Percentiles rank a stretch among this genome's conserved stretches.
Conservation (phyloP, 2,888 invertebrate genomes). For the Andrena chrysosceles region DNA sequence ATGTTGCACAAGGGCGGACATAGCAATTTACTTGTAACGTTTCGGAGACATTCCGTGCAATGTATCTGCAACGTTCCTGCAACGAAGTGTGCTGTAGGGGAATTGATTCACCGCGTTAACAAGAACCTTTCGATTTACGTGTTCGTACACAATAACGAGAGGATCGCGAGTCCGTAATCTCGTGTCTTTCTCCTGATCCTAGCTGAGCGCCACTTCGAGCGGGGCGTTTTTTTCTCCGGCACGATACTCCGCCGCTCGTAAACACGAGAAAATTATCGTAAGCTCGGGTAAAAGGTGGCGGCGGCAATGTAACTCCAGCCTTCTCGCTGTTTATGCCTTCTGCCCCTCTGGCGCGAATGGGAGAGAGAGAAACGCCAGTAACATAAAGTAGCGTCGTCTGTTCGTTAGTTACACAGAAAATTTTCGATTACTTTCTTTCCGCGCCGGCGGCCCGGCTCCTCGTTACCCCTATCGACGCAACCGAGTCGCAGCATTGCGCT, state of each 20-base stretch:
- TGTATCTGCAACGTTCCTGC: no score
- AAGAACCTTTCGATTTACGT: conserved; percentile 32
- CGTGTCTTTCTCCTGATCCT: conserved; percentile 16
- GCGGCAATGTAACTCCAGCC: conserved; percentile 54
- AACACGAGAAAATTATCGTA: conserved; percentile 75
- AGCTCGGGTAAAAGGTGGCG: conserved; percentile 66
- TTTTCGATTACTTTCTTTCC: conserved; percentile 11
- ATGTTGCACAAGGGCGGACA: no score
- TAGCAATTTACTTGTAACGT: no score
- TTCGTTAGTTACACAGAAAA: conserved; percentile 32
- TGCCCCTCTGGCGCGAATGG: not conserved
- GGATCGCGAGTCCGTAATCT: conserved; percentile 44
- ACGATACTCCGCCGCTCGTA: conserved; percentile 65
- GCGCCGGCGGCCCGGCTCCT: not conserved
- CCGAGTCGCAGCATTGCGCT: not conserved
- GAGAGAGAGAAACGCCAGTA: conserved; percentile 31
- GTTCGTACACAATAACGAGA: not conserved
- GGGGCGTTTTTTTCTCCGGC: conserved; percentile 38
- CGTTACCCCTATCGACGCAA: not conserved
- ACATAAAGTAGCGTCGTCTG: conserved; percentile 40
- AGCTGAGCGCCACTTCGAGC: conserved; percentile 7
- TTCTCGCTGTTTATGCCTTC: conserved; percentile 48
- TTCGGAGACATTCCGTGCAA: no score
- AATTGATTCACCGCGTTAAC: conserved; percentile 47
- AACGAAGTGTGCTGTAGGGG: no score